Percentiles rank a stretch among this genome's conserved stretches.
phyloP scores from a whole-genome alignment of 1,140 invertebrate species.

The Limonius californicus region DNA sequence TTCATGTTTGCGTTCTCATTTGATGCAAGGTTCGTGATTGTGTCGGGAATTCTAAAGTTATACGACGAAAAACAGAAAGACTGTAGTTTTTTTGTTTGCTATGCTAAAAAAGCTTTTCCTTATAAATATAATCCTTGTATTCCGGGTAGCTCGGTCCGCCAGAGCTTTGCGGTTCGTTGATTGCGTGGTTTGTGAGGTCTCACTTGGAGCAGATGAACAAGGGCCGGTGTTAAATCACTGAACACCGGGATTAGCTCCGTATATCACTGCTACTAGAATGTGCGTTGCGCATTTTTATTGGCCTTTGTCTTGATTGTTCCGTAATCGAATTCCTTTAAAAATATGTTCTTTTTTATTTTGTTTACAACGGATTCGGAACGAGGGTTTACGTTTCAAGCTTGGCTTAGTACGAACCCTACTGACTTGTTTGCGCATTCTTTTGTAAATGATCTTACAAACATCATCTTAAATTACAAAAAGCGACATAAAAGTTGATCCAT shows the following conservation, averaged over 20 bases:
- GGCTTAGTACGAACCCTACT: background rate
- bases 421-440: too few relatives aligned
- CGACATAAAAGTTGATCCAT: too few relatives aligned
- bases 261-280: background rate
- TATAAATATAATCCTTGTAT: too few relatives aligned
- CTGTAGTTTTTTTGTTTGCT: too few relatives aligned
- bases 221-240: background rate
- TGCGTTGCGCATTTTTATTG: background rate
- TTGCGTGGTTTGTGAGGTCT: background rate
- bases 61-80: too few relatives aligned
- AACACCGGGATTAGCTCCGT: constrained; percentile 1
- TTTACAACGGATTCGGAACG: background rate
- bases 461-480: too few relatives aligned
- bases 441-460: too few relatives aligned
- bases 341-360: background rate
- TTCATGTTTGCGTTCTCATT: too few relatives aligned
- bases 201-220: background rate
- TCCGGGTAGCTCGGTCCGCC: background rate
- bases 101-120: too few relatives aligned
- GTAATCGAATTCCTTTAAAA: background rate
- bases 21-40: too few relatives aligned
- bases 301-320: background rate
- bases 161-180: background rate
- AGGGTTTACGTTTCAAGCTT: background rate
- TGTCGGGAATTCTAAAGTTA: too few relatives aligned